A percentile compares a stretch with the other conserved stretches of the same genome.
Conservation (phyloP, 1,140 invertebrate genomes). For the Hyles vespertilio region DNA sequence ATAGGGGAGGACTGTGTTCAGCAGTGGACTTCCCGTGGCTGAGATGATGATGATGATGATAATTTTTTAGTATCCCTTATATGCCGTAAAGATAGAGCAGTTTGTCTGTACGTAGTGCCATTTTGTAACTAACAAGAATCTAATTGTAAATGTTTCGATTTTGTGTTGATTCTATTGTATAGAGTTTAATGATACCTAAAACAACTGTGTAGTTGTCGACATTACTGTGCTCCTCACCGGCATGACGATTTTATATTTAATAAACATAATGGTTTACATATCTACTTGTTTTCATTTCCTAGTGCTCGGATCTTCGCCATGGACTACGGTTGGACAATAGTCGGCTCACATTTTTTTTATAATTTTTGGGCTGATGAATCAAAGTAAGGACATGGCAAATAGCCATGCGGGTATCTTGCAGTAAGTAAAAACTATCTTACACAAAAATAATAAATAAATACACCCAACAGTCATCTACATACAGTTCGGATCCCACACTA, state of each 20-base stretch:
- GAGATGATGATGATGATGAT: neutral
- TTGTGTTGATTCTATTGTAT: conserved; percentile 65
- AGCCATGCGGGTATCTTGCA: too few species aligned
- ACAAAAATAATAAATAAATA: too few species aligned
- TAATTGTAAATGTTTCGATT: conserved; percentile 51
- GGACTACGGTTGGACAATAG: too few species aligned
- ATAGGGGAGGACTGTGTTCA: too few species aligned
- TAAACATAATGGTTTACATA: conserved; percentile 62
- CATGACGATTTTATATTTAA: conserved; percentile 64
- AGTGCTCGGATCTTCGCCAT: too few species aligned
- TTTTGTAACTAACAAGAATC: conserved; percentile 39
- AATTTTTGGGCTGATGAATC: too few species aligned
- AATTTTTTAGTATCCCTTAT: neutral
- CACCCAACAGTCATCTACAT: too few species aligned
- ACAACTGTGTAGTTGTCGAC: conserved; percentile 51
- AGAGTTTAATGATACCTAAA: conserved; percentile 54
- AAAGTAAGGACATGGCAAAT: too few species aligned
- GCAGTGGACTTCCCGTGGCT: too few species aligned
- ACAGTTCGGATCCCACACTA: too few species aligned
- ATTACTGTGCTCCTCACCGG: conserved; percentile 49
- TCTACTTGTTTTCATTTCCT: conserved; percentile 15
- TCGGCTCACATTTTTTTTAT: too few species aligned
- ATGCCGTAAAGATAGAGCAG: neutral
- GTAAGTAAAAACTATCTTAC: too few species aligned
- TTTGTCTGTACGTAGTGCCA: conserved; percentile 38